These are phyloP conservation scores for Caenorhabditis wallacei DNA, from an alignment of 2,888 invertebrate species.

Conservation along the genomic window DNA sequence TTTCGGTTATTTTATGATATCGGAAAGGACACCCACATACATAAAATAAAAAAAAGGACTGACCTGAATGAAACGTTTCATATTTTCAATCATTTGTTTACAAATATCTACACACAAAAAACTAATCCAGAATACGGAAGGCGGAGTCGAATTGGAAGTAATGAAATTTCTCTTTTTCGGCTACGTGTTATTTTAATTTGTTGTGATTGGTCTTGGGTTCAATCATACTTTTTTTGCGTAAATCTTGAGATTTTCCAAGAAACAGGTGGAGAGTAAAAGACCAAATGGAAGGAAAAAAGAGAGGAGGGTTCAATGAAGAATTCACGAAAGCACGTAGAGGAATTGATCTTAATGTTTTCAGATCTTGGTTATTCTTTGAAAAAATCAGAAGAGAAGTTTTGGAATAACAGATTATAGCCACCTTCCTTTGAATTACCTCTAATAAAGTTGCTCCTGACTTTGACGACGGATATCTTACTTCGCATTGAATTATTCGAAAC, in stretches of 20 bases:
- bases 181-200: conserved; percentile 31
- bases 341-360: too few species aligned
- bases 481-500: too few species aligned
- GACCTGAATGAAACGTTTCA: conserved; percentile 34
- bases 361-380: too few species aligned
- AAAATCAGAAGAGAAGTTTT: too few species aligned
- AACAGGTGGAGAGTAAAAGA: conserved; percentile 34
- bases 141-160: conserved; percentile 8
- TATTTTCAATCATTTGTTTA: not conserved
- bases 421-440: too few species aligned
- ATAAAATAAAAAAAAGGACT: conserved; percentile 18
- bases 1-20: conserved; percentile 6
- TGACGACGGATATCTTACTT: too few species aligned
- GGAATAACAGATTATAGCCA: too few species aligned
- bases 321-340: not conserved
- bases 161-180: conserved; percentile 18
- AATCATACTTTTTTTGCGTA: conserved; percentile 27
- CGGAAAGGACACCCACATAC: conserved; percentile 12
- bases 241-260: conserved; percentile 20
- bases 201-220: conserved; percentile 28
- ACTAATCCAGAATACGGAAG: conserved; percentile 1
- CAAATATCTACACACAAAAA: not conserved
- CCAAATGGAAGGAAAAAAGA: not conserved
- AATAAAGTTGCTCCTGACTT: too few species aligned
- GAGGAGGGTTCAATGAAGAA: not conserved